Base-by-base conservation (phyloP, 1,140 invertebrate species). In the Cardiocondyla obscurior region DNA sequence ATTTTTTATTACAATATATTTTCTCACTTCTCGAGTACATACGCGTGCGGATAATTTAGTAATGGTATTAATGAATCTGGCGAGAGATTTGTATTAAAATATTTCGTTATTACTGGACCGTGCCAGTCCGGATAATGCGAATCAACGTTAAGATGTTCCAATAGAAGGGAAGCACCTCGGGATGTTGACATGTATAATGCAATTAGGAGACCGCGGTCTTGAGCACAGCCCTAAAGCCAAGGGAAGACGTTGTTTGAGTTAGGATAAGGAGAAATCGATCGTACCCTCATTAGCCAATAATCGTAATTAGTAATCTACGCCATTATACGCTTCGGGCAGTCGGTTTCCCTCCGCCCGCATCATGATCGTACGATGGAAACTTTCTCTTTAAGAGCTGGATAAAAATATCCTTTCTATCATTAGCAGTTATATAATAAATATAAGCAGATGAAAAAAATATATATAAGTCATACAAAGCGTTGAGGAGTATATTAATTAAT, bases 261-360 rank as follows among this genome's bases (percentile, higher is more conserved):
- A 36, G 72, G 39, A 73, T 77, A 64, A 82, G 72, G 73, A 65
- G 60, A 72, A 77, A 81, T 83, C 83, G 86, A 88, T 88, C 87
- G 79, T 82, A 62, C 83, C 73, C 88, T 88, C 87, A 81, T 87
- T 86, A 90, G 88, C 87, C 87, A 91, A 90, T 91, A 89, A 92
- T 91, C 87, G 89, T 91, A 91, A 92, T 92, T 91, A 91, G 90
- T 88, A 90, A 92, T 92, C 90, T 85, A 84, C 89, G 81, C 88
- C 87, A 82, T 89, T 91, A 89, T 83, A 86, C 81, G 89, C 85
- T 84, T 85, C 62, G 39, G 83, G 85, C 88, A 67, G 55, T 77
- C 65, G 10, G 79, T 74, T 72, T 81, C 83, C 62, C 82, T 74
- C 81, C 73, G 84, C 83, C 64, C 67, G 72, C 58, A 58, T 84